Conservation (phyloP, 2,113 vertebrate genomes). For the Calyptommatus sinebrachiatus region DNA sequence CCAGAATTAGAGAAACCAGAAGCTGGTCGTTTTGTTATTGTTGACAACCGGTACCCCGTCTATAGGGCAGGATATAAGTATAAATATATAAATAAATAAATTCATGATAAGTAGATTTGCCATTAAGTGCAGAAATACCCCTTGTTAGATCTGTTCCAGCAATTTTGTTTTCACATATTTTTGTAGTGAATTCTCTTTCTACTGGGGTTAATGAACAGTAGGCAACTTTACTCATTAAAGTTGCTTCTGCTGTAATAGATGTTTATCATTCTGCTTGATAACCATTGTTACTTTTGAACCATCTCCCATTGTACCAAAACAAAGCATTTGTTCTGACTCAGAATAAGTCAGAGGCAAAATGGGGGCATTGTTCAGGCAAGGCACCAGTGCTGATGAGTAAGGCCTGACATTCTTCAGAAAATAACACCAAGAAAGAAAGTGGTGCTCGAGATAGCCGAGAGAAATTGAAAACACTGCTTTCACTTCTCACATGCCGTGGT, state of each 20-base stretch:
- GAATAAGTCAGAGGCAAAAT: slow-evolving; percentile 28
- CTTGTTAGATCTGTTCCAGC: slow-evolving; percentile 7
- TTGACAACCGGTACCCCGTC: too few species aligned
- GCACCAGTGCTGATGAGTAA: background rate
- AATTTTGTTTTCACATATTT: slow-evolving; percentile 18
- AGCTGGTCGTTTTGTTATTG: too few species aligned
- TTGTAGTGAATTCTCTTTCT: slow-evolving; percentile 26
- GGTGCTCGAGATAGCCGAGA: background rate
- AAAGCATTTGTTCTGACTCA: slow-evolving; percentile 41
- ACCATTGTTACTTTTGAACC: slow-evolving; percentile 38
- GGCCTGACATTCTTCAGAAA: slow-evolving; percentile 4
- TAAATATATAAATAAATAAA: too few species aligned
- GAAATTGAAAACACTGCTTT: background rate
- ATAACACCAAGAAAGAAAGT: background rate
- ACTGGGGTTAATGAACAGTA: slow-evolving; percentile 24
- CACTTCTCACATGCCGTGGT: background rate
- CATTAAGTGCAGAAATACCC: too few species aligned
- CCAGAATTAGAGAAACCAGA: too few species aligned
- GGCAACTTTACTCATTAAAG: slow-evolving; percentile 28
- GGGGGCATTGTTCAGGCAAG: slow-evolving; percentile 4
- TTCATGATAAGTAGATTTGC: too few species aligned
- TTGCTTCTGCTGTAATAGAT: slow-evolving; percentile 26
- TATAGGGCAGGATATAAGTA: too few species aligned
- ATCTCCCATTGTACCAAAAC: slow-evolving; percentile 40
- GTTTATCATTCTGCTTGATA: slow-evolving; percentile 35